Evolutionary conservation across 2,113 vertebrate species (phyloP).

Genomic region (Barnardius zonarius): DNA sequence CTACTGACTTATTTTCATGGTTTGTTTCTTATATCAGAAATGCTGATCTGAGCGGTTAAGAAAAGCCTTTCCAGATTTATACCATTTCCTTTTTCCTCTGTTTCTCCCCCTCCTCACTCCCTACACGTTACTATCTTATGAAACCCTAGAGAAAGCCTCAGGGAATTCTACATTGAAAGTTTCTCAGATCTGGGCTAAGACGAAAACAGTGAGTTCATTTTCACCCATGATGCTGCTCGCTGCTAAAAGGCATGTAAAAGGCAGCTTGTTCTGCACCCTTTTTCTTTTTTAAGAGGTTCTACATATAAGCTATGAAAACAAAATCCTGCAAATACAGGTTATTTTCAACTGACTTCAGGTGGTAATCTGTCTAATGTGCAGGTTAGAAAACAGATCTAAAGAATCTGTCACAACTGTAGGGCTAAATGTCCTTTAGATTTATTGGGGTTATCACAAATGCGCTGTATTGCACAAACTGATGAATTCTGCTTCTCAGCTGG

Average conservation of each 20-base stretch:
- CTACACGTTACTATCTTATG: background rate
- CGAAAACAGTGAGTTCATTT: background rate
- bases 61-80: slow-evolving; percentile 56
- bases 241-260: background rate
- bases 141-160: background rate
- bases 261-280: background rate
- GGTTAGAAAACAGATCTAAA: background rate
- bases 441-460: background rate
- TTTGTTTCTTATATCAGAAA: slow-evolving; percentile 8
- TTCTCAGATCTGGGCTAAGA: background rate
- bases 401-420: background rate
- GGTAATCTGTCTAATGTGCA: background rate
- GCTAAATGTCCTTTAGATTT: background rate
- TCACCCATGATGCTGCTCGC: background rate
- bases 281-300: background rate
- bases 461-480: background rate
- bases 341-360: background rate
- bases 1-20: background rate
- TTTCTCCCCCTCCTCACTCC: background rate
- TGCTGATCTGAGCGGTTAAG: slow-evolving; percentile 39
- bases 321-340: background rate
- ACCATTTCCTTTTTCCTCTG: slow-evolving; percentile 54
- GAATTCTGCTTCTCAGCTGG: background rate
- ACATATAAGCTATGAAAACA: background rate
- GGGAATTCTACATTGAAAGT: background rate